Evolutionary conservation across 92 coral and sea anemone genomes (phyloP), one percentile per base, ranked within the genome.

Genomic region (Hydrozoanthus gracilis): DNA sequence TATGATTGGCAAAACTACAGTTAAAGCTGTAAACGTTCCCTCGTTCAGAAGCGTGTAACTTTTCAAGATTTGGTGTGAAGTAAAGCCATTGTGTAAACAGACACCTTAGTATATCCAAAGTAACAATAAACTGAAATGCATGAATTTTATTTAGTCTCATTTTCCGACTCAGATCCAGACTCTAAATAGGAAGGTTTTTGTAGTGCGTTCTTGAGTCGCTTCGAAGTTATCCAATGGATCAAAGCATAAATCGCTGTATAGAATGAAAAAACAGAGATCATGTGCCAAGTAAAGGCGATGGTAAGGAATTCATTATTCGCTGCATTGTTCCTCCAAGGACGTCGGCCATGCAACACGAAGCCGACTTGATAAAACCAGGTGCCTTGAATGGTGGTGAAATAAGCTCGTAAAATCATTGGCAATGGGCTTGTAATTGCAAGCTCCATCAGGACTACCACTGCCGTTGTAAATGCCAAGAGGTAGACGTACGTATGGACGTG

Each of bases 281-380:
- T 72, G 77, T 96, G 98, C 98, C 95, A 92, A 4, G 87, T 89
- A 73, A 94, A 69, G 14, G 91, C 92, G 56, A 96, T 78, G 39
- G 94, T 78, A 14, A 94, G 51, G 62, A 94, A 90, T 52, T 92
- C 96, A 50, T 92, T 90, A 82, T 94, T 95, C 15, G 35, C 60
- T 5, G 73, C 49, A 3, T 68, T 83, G 79, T 87, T 85, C 44
- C 82, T 6, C 98, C 98, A 94, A 4, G 89, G 93, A 11, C 80
- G 68, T 2, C 90, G 84, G 27, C 98, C 96, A 76, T 96, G 92
- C 18, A 96, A 90, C 62, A 91, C 94, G 66, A 91, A 94, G 47
- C 93, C 95, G 51, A 94, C 89, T 76, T 96, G 98, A 80, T 86
- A 91, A 89, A 95, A 95, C 98, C 98, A 95, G 14, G 98, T 79